phyloP scores from a whole-genome alignment of 1,140 invertebrate genomes.

The Drosophila obscura region DNA sequence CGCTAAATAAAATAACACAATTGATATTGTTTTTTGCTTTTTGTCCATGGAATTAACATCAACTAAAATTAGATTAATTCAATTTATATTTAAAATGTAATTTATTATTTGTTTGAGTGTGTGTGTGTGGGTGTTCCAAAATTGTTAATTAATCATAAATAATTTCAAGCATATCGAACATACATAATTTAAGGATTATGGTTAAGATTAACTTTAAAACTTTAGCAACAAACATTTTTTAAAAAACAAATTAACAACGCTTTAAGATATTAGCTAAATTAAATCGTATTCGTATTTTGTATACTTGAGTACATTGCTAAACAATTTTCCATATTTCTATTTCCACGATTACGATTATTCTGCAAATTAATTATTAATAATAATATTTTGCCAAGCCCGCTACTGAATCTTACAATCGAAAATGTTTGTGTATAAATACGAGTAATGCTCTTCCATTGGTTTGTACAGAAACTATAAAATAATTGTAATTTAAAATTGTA shows the following conservation, averaged over 20 bases:
- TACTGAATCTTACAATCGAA: slow-evolving; percentile 40
- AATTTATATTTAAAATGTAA: slow-evolving; percentile 17
- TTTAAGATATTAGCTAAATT: slow-evolving; percentile 69
- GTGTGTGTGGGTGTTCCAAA: slow-evolving; percentile 9
- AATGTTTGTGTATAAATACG: slow-evolving; percentile 26
- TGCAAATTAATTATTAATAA: slow-evolving; percentile 45
- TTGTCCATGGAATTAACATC: slow-evolving; percentile 28
- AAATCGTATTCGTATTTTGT: slow-evolving; percentile 43
- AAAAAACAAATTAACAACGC: slow-evolving; percentile 80
- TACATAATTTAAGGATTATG: slow-evolving; percentile 53
- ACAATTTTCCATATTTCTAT: slow-evolving; percentile 23
- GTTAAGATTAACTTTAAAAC: slow-evolving; percentile 66
- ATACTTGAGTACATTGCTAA: slow-evolving; percentile 45
- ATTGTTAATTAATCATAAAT: slow-evolving; percentile 36
- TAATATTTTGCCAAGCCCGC: slow-evolving; percentile 70
- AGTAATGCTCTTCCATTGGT: slow-evolving; percentile 33
- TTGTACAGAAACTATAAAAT: slow-evolving; percentile 67
- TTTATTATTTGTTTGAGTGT: slow-evolving; percentile 34
- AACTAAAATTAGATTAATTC: slow-evolving; percentile 36
- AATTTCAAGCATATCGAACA: slow-evolving; percentile 44
- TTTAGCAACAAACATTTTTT: slow-evolving; percentile 75
- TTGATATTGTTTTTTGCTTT: slow-evolving; percentile 49
- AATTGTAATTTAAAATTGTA: slow-evolving; percentile 72
- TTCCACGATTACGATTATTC: slow-evolving; percentile 30
- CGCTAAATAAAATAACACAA: slow-evolving; percentile 75